Conservation (phyloP, 2,797 vertebrate species). For the Cephalopachus bancanus region DNA sequence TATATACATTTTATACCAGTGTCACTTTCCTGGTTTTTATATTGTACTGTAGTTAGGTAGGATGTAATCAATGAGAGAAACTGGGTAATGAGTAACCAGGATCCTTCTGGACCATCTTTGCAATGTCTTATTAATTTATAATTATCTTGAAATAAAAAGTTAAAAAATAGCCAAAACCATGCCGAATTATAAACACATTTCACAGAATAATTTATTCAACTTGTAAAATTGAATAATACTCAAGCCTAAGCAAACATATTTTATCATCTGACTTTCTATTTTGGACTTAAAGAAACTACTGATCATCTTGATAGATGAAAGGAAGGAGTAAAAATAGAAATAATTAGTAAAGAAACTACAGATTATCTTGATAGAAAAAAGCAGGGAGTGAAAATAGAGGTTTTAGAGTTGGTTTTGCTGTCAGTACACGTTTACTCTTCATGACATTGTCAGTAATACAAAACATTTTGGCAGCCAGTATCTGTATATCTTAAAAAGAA, state of each 20-base stretch:
- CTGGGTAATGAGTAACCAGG: background rate
- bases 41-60: background rate
- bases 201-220: slow-evolving; percentile 74
- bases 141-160: slow-evolving; percentile 60
- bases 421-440: slow-evolving; percentile 58
- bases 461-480: slow-evolving; percentile 67
- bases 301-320: slow-evolving; percentile 28
- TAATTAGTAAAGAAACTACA: slow-evolving; percentile 31
- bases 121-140: background rate
- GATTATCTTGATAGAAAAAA: slow-evolving; percentile 27
- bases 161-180: slow-evolving; percentile 43
- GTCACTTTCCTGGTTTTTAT: background rate
- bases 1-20: background rate
- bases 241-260: slow-evolving; percentile 55
- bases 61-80: background rate
- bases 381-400: slow-evolving; percentile 34
- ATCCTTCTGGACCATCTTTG: background rate
- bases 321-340: slow-evolving; percentile 34
- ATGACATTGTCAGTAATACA: slow-evolving; percentile 44
- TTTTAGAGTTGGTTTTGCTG: slow-evolving; percentile 47
- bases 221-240: slow-evolving; percentile 66
- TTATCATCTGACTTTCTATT: slow-evolving; percentile 54
- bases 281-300: slow-evolving; percentile 58
- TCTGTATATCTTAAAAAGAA: slow-evolving; percentile 71
- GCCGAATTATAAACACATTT: slow-evolving; percentile 66